Evolutionary conservation across 2,797 vertebrate genomes (phyloP), one percentile per base, ranked within the genome.

Genomic region (Acomys russatus): DNA sequence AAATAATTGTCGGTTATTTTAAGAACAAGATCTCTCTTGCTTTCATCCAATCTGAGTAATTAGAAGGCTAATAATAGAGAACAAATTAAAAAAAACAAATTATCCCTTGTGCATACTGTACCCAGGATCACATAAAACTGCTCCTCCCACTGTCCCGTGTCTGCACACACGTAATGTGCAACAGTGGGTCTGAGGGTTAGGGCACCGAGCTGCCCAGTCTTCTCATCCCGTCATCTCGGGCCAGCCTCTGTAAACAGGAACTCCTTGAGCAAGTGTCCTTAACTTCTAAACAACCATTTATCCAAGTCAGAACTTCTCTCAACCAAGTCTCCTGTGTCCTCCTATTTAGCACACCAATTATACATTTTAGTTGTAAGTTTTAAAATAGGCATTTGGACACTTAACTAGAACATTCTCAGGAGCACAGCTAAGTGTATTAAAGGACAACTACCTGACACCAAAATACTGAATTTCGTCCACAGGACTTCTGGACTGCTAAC

Each of bases 1-100:
- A 95, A 92, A 64, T 92, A 90, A 90, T 0, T 93, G 94, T 87
- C 82, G 88, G 91, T 95, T 94, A 92, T 77, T 96, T n/a, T 61
- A 96, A 95, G 91, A 94, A 95, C 20, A 51, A 96, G 86, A 80
- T 71, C 85, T 83, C 94, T 93, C 94, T 68, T 92, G 35, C 84
- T 93, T 93, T 63, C 64, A 97, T 61, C 70, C 51, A 94, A 92
- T 61, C 78, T 30, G 22, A 95, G 82, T 97, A 97, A 97, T 96
- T 87, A 93, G 44, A 93, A 96, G 44, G 77, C 95, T 96, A 98
- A 95, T 93, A 96, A 96, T 92, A 96, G 93, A 91, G 1, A 83
- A 28, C 56, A 96, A 80, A 92, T 95, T 73, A 59, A 88, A 95
- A 84, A 84, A 94, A 91, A n/a, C 83, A 90, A 94, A 74, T 28